Percentiles rank a stretch among this genome's conserved stretches.
phyloP scores from a whole-genome alignment of 2,113 vertebrate genomes.

The Gasterosteus aculeatus region DNA sequence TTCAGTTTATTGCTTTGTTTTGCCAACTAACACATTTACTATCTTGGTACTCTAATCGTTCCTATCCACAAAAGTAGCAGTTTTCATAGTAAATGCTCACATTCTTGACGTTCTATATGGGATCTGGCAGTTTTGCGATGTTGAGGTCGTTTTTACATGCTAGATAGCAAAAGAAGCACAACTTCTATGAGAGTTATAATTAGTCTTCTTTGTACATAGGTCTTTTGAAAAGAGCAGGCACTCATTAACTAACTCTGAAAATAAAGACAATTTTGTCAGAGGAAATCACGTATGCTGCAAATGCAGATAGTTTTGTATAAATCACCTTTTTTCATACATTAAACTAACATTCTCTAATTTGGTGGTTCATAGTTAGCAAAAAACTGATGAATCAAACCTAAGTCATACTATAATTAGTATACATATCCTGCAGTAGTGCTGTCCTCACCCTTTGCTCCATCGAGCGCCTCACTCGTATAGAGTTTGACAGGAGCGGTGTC shows the following conservation, averaged over 20 bases:
- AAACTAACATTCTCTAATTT: neutral
- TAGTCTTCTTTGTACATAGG: neutral
- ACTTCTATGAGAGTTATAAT: too few relatives aligned
- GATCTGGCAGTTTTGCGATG: neutral
- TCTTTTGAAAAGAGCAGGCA: neutral
- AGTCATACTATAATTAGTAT: neutral
- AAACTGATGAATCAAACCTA: neutral
- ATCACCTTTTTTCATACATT: neutral
- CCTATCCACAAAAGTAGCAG: neutral
- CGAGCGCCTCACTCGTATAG: slow-evolving; percentile 6
- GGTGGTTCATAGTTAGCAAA: neutral
- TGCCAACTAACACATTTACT: neutral
- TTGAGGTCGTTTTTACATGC: neutral
- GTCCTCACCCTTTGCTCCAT: slow-evolving; percentile 29
- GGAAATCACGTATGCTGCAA: neutral
- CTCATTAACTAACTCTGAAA: neutral
- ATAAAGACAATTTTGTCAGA: neutral
- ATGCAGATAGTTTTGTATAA: neutral
- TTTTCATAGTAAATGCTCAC: neutral
- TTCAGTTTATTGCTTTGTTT: slow-evolving; percentile 2
- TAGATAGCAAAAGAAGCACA: neutral
- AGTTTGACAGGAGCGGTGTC: slow-evolving; percentile 45
- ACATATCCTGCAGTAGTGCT: slow-evolving; percentile 3
- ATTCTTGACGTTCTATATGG: neutral
- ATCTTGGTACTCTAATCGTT: neutral